Percentiles rank a stretch among this genome's conserved stretches.
Conservation (phyloP, 2,888 invertebrate genomes). For the Creontiades dilutus region DNA sequence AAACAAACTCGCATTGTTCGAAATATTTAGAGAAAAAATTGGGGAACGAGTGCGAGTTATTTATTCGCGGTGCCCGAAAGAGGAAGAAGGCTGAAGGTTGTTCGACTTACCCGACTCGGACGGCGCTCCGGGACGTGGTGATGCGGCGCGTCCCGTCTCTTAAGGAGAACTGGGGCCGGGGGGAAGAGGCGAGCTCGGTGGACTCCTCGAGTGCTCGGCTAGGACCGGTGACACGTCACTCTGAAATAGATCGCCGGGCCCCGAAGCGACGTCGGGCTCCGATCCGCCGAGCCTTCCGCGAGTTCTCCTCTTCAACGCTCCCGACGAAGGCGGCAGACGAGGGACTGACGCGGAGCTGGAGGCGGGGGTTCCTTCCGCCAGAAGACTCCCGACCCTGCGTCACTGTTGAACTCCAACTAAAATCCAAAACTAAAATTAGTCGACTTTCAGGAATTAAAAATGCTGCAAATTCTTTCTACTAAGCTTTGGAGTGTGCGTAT, state of each 20-base stretch:
- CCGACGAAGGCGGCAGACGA: conserved; percentile 2
- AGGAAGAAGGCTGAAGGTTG: conserved; percentile 52
- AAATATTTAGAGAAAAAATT: too few relatives aligned
- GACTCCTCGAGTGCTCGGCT: conserved; percentile 50
- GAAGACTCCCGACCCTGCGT: too few relatives aligned
- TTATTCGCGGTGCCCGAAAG: too few relatives aligned
- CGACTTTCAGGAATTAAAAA: too few relatives aligned
- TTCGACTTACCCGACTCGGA: conserved; percentile 42
- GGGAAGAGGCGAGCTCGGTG: not conserved
- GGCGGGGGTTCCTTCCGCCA: too few relatives aligned
- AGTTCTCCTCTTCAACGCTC: not conserved
- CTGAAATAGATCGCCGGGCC: conserved; percentile 50
- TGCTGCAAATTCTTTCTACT: too few relatives aligned
- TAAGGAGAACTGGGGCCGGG: conserved; percentile 44
- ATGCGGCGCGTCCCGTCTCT: conserved; percentile 65
- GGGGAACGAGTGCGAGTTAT: too few relatives aligned
- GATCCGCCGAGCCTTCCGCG: not conserved
- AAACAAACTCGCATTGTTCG: too few relatives aligned
- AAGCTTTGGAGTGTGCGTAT: too few relatives aligned
- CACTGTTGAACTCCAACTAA: too few relatives aligned
- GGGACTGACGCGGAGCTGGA: not conserved
- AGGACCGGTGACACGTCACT: conserved; percentile 61
- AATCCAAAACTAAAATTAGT: too few relatives aligned
- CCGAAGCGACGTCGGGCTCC: not conserved
- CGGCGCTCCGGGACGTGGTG: not conserved